These are phyloP conservation scores for Laticauda laticaudata DNA, from an alignment of 2,113 vertebrate genomes.

Conservation along the genomic window DNA sequence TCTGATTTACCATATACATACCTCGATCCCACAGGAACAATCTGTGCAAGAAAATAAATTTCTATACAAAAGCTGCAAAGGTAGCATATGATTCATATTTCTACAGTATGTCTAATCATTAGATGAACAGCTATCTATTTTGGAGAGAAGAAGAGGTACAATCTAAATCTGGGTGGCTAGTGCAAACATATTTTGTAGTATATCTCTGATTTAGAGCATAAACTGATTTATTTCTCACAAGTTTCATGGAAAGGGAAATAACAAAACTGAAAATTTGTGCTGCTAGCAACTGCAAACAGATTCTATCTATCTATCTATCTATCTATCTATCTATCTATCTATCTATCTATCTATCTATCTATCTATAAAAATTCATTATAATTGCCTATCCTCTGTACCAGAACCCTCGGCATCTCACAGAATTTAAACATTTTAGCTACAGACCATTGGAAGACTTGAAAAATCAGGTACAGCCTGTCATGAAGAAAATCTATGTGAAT, in stretches of 20 bases:
- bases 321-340: too few species aligned
- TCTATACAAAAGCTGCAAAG: not conserved
- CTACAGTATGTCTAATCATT: not conserved
- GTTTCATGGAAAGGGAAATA: not conserved
- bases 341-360: too few species aligned
- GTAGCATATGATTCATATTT: not conserved
- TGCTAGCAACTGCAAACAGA: not conserved
- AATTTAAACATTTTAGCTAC: not conserved
- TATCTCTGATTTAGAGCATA: not conserved
- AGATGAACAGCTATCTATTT: not conserved
- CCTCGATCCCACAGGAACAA: not conserved
- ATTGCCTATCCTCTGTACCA: not conserved
- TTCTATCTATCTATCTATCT: not conserved
- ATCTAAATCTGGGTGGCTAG: not conserved
- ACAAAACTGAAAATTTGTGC: not conserved
- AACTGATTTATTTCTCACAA: not conserved
- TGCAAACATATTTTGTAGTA: too few species aligned
- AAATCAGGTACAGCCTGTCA: not conserved
- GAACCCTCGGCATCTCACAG: not conserved
- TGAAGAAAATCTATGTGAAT: not conserved
- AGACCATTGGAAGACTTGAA: not conserved
- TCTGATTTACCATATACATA: not conserved
- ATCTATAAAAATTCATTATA: not conserved
- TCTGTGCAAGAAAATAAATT: not conserved
- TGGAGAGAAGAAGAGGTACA: not conserved